Base-by-base conservation (phyloP, 2,113 vertebrate genomes). In the Cyrtonyx montezumae region DNA sequence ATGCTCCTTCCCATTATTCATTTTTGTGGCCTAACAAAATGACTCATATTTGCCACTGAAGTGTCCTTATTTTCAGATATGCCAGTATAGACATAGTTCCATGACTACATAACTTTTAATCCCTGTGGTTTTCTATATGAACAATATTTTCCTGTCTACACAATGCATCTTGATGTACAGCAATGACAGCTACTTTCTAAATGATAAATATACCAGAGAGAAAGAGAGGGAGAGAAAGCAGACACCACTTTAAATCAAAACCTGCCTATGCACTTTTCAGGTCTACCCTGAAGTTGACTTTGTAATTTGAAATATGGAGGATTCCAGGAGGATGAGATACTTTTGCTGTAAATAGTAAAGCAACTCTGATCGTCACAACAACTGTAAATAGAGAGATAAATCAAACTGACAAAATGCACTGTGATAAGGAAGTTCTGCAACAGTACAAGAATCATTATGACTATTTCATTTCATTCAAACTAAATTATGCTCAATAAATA, bases 401-500 rank as follows among this genome's bases (percentile, higher is more conserved):
- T 95, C 82, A 94, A 92, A 88, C 70, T 93, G 91, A 91, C 78
- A 91, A 95, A 93, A 93, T 65, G 51, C 48, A 92, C 56, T 48
- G 82, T 55, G 68, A 84, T 93, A 85, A 93, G 79, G 80, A 95
- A 96, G 83, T 86, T 89, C 63, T 87, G 45, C 66, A 78, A 30
- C 71, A 65, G 68, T 73, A 87, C 55, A 82, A 82, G 75, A 89
- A 55, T 37, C 62, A 65, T 66, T 82, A 89, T 80, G 76, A 91
- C 74, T 88, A 76, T 68, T 95, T 65, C 6, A 85, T 93, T 96
- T 88, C 42, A 90, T 80, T 87, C 73, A 89, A 88, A 85, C 48
- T 49, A 61, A 95, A 82, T 91, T 91, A 80, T 43, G 62, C 56
- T 91, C 61, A 85, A 87, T 95, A 96, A 96, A 96, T 95, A 94